Evolutionary conservation across 1,140 invertebrate genomes (phyloP).

Genomic region (Brachionus sp.): DNA sequence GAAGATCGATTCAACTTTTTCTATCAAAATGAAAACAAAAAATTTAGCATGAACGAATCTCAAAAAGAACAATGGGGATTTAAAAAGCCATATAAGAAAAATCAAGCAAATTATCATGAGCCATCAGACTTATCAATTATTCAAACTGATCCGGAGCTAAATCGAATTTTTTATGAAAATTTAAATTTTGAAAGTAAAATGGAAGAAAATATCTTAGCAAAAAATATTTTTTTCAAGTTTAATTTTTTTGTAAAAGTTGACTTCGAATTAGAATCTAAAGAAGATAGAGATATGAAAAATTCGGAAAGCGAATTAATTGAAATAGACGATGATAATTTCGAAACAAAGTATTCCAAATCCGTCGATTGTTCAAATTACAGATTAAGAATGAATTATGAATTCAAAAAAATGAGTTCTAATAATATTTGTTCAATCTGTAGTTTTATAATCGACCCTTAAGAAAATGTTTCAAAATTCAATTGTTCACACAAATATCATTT

Average conservation of each 20-base stretch:
- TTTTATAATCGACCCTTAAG: background rate
- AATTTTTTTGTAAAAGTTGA: background rate
- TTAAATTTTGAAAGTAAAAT: background rate
- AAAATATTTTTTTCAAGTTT: no score
- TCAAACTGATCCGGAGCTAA: background rate
- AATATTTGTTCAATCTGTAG: background rate
- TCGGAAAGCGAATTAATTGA: background rate
- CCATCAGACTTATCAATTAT: background rate
- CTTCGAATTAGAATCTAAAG: background rate
- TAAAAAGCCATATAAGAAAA: no score
- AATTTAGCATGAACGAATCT: no score
- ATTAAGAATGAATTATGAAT: background rate
- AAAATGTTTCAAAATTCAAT: background rate
- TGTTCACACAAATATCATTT: background rate
- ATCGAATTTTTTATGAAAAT: background rate
- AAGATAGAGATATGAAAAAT: background rate
- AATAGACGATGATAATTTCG: background rate
- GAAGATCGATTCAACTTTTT: background rate
- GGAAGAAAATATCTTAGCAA: background rate
- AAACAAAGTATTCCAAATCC: background rate
- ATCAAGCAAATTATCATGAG: background rate
- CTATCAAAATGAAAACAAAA: no score
- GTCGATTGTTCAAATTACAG: background rate
- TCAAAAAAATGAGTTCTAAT: background rate
- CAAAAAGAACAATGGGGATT: no score